Evolutionary conservation across 2,113 vertebrate genomes (phyloP).

Genomic region (Orthonyx spaldingii): DNA sequence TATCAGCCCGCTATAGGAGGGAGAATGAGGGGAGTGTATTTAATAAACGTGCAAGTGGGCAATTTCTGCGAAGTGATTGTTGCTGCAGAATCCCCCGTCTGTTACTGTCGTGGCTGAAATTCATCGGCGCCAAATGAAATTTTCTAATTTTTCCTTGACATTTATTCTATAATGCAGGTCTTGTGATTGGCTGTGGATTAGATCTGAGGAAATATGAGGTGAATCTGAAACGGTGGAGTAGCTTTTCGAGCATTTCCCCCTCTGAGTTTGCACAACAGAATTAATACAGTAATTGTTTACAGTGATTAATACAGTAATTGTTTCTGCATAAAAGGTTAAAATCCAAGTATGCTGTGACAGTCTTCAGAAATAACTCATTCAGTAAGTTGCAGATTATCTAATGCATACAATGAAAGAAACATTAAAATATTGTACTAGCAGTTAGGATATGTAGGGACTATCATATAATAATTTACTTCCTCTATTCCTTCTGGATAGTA

Average conservation of each 20-base stretch:
- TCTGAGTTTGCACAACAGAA: not conserved
- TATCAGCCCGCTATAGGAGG: not conserved
- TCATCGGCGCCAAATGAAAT: not conserved
- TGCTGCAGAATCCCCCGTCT: not conserved
- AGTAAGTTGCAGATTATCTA: not conserved
- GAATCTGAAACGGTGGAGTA: not conserved
- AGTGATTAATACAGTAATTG: not conserved
- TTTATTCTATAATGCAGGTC: not conserved
- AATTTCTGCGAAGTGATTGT: not conserved
- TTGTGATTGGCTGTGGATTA: not conserved
- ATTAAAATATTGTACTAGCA: not conserved
- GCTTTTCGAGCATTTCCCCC: not conserved
- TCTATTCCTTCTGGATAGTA: not conserved
- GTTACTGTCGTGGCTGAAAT: not conserved
- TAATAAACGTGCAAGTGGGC: not conserved
- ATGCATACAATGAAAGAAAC: not conserved
- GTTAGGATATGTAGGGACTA: not conserved
- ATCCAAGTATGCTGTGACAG: not conserved
- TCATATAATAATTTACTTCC: not conserved
- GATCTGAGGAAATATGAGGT: not conserved
- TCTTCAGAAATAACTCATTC: not conserved
- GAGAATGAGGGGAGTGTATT: not conserved
- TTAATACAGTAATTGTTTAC: not conserved
- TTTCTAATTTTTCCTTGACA: not conserved
- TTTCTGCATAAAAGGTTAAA: not conserved